Conservation (phyloP, 1,140 invertebrate species). For the Mactra quadrangularis region DNA sequence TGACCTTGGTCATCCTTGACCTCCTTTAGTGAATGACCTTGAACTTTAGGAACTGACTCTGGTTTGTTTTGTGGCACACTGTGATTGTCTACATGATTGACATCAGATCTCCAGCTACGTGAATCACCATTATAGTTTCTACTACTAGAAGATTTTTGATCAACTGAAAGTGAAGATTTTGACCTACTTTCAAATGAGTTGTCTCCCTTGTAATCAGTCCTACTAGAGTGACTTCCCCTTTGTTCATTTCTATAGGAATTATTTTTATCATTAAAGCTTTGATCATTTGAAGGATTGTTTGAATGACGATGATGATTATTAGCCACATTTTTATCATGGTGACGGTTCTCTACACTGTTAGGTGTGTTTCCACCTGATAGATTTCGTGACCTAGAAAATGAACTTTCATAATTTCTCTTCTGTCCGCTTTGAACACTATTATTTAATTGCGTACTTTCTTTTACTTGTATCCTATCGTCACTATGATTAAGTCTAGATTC, state of each 20-base stretch:
- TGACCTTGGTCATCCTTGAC: neutral
- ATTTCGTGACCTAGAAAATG: constrained; percentile 42
- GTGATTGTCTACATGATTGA: constrained; percentile 31
- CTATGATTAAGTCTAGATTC: constrained; percentile 18
- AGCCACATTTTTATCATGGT: constrained; percentile 53
- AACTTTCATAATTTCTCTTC: constrained; percentile 52
- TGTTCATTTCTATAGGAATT: constrained; percentile 23
- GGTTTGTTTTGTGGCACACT: neutral
- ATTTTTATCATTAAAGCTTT: neutral
- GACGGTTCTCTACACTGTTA: constrained; percentile 4
- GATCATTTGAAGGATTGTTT: constrained; percentile 9
- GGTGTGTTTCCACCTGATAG: constrained; percentile 16
- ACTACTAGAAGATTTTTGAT: constrained; percentile 9
- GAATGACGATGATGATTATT: constrained; percentile 17
- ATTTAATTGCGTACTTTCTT: constrained; percentile 48
- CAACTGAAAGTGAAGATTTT: neutral
- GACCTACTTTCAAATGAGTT: constrained; percentile 25
- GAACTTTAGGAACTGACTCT: constrained; percentile 7
- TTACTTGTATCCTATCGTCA: constrained; percentile 31
- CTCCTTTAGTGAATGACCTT: neutral
- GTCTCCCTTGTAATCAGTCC: constrained; percentile 22
- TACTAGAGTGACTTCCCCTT: constrained; percentile 2
- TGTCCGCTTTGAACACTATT: constrained; percentile 45
- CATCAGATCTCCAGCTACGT: neutral
- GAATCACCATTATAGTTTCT: constrained; percentile 25